A percentile compares a stretch with the other conserved stretches of the same genome.
Evolutionary conservation across 2,797 vertebrate genomes (phyloP).

Genomic region (Mus minutoides): DNA sequence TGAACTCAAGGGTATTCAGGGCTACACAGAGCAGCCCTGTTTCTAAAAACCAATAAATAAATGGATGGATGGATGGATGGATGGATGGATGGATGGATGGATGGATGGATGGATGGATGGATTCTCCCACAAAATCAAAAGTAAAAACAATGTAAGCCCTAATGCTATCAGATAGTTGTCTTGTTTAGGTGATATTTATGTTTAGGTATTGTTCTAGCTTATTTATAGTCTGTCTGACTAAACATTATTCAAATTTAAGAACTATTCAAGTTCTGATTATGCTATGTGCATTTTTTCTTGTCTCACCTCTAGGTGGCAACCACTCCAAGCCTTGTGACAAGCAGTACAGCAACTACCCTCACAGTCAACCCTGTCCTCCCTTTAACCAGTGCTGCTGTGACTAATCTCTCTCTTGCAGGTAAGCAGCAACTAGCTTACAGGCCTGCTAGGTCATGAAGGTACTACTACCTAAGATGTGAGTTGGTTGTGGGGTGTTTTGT

Average conservation of each 20-base stretch:
- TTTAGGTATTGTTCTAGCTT: not conserved
- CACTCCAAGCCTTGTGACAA: slow-evolving; percentile 98
- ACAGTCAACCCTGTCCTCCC: slow-evolving; percentile 97
- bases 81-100: not conserved
- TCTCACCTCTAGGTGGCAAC: slow-evolving; percentile 93
- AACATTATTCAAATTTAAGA: not conserved
- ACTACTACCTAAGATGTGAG: not conserved
- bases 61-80: not conserved
- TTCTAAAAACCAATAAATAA: not conserved
- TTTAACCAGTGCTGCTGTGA: slow-evolving; percentile 94
- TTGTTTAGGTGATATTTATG: not conserved
- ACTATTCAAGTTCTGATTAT: not conserved
- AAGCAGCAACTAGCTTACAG: slow-evolving; percentile 21
- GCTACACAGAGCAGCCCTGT: not conserved
- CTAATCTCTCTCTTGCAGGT: slow-evolving; percentile 95
- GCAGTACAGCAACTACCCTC: slow-evolving; percentile 96
- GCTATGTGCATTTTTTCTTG: slow-evolving; percentile 71
- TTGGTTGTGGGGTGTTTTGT: not conserved
- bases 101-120: not conserved
- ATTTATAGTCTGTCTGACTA: not conserved
- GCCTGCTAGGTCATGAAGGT: not conserved
- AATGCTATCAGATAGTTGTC: not conserved
- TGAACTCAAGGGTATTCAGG: not conserved
- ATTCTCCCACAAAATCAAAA: not conserved
- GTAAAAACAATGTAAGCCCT: not conserved